phyloP scores from a whole-genome alignment of 2,797 vertebrate genomes.

The Liasis olivaceus region DNA sequence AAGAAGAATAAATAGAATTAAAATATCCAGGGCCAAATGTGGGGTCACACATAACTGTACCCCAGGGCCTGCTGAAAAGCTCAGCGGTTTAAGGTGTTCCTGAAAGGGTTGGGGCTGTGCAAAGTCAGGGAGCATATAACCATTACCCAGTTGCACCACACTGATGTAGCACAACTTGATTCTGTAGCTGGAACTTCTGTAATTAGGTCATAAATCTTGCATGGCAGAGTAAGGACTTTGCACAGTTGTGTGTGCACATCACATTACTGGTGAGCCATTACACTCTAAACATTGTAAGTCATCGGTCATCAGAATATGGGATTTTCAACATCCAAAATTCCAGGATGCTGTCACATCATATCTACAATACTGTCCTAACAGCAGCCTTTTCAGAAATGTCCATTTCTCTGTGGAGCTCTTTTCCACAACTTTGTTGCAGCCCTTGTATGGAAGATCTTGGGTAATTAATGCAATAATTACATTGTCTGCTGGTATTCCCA shows the following conservation, averaged over 20 bases:
- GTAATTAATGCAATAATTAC: constrained; percentile 32
- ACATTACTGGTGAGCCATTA: background rate
- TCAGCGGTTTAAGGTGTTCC: background rate
- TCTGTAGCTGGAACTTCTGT: background rate
- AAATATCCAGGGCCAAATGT: background rate
- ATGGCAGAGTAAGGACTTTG: background rate
- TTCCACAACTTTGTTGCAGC: background rate
- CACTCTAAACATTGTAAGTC: background rate
- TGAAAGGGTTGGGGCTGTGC: background rate
- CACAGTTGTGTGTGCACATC: constrained; percentile 12
- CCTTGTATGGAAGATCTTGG: background rate
- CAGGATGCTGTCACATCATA: background rate
- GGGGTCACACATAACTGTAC: background rate
- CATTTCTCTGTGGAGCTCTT: background rate
- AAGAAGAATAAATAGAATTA: background rate
- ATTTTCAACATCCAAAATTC: background rate
- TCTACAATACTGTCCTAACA: background rate
- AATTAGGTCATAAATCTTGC: constrained; percentile 53
- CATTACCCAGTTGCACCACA: background rate
- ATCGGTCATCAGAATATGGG: background rate
- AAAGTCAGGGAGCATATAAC: background rate
- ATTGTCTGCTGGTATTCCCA: constrained; percentile 46
- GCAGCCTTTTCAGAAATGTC: background rate
- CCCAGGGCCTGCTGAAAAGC: background rate
- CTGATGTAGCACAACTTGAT: background rate